Base-by-base conservation (phyloP, 1,140 invertebrate species). In the Gryllus bimaculatus region DNA sequence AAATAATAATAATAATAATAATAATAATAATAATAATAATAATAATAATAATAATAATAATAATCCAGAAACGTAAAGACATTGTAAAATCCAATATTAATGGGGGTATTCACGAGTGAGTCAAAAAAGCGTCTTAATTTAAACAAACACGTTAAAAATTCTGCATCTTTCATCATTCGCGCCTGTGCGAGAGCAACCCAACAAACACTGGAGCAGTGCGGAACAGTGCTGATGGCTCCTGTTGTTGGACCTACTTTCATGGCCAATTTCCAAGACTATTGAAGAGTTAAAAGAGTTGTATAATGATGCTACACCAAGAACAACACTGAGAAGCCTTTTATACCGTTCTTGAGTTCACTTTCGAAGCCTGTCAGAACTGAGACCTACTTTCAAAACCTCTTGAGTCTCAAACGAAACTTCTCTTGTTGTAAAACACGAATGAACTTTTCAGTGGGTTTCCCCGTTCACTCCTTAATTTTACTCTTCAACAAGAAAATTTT, bases 401-500 rank as follows among this genome's bases (percentile, higher is more conserved):
- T 39, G 26, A 39, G 26, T 39, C 54, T 66, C 54, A 66, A 66
- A 66, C 54, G 54, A 66, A 66, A 66, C 54, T 66, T 66, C 54
- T 66, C 54, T 7, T 18, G 54, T 66, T 13, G 54, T 66, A 66
- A 66, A 66, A 66, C 54, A 66, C 54, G 54, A 66, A 66, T 66
- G 18, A 66, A 66, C 10, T 66, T 66, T 66, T 66, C 54, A 66
- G 54, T 13, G 18, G 54, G 7, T 66, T 66, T 66, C 54, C 26
- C 26, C 54, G 54, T 66, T 66, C 54, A 18, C 54, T 66, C 54
- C 54, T 13, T 66, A 66, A 66, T 66, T 66, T 66, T 66, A 66
- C 54, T 66, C 54, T 66, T 66, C 54, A 66, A 66, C 54, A 66
- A 66, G 54, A 66, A 66, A 66, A 66, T 66, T 66, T 66, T 66